Base-by-base conservation (phyloP, 2,888 invertebrate genomes). In the Miltochrista miniata region DNA sequence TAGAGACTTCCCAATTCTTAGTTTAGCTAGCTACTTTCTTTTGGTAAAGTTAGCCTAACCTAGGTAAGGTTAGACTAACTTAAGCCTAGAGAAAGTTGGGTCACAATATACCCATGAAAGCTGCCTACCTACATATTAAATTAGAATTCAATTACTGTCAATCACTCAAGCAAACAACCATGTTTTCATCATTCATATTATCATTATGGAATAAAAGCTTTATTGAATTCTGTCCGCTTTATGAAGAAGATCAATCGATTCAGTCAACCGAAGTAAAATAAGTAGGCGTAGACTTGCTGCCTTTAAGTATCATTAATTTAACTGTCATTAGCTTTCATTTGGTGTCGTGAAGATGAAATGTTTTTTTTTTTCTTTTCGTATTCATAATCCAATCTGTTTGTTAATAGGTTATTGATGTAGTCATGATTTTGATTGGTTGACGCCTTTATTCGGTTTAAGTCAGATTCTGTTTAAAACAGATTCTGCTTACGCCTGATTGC, bases 301-400 rank as follows among this genome's bases (percentile, higher is more conserved):
- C 64, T 61, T 55, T 56, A 49, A 58, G 51, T 52, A 58, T 65
- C 61, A 66, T 66, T 65, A 63, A 65, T 65, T 65, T 60, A 54
- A 54, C 51, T 66, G 64, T 65, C 64, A 54, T 48, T 52, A 35
- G 50, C 44, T 58, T 61, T 44, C 48, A 52, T 54, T 57, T 52
- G 44, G 42, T 45, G 45, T 33, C 40, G 37, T 42, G 40, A 45
- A 48, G 43, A 34, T 38, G 51, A 60, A 55, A 57, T 51, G 15
- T 31, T 46, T 36, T 45, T 51, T 52, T 48, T 51, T 52, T 47
- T 14, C 43, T 51, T 35, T 54, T n/a, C 12, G 35, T 42, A 51
- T 39, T 30, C 42, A 45, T 54, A 44, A 53, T 51, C 31, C 24
- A 37, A 15, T 43, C 12, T n/a, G 34, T 45, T 45, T 45, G 36